Evolutionary conservation across 2,113 vertebrate species (phyloP), one percentile per base, ranked within the genome.

Genomic region (Chaetorhynchus papuensis): DNA sequence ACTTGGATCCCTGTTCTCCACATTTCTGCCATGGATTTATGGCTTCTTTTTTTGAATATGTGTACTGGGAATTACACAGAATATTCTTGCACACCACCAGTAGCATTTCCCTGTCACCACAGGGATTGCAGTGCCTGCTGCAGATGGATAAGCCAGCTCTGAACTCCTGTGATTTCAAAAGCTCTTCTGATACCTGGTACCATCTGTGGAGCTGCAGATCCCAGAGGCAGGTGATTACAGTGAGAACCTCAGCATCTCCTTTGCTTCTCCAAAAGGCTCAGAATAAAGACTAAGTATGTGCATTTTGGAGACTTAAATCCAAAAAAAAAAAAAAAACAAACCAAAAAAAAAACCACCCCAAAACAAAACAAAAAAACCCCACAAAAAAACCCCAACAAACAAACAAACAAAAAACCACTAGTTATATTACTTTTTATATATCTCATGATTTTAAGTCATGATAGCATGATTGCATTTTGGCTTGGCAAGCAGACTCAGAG

Each of bases 41-140:
- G 45, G 9, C 11, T 61, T 28, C 12, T n/a, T 39, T 74, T 59
- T 71, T 52, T 26, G 3, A 83, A 69, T 2, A 3, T 0, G 0
- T 54, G 28, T 24, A 23, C 24, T 56, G 24, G 79, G 7, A 60
- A 56, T 37, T 31, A 63, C 8, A 66, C 35, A 45, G 35, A 84
- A 47, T 68, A 71, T 39, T 61, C 41, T 19, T 79, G 21, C 15
- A 35, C 27, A 27, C 10, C 35, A 72, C 12, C 18, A 87, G 24
- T 17, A 44, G 35, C 12, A 13, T 15, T 56, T 52, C 7, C 35
- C 23, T 64, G 35, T 59, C 42, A 31, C 18, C 1, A 1, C 44
- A 80, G 49, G 2, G 2, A 83, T 5, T 1, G 0, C 1, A 0
- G 9, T 66, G 22, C 61, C 50, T 15, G 5, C 63, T 13, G 4